These are phyloP conservation scores for Zaprionus nigranus DNA, from an alignment of 1,140 invertebrate genomes.

Conservation along the genomic window DNA sequence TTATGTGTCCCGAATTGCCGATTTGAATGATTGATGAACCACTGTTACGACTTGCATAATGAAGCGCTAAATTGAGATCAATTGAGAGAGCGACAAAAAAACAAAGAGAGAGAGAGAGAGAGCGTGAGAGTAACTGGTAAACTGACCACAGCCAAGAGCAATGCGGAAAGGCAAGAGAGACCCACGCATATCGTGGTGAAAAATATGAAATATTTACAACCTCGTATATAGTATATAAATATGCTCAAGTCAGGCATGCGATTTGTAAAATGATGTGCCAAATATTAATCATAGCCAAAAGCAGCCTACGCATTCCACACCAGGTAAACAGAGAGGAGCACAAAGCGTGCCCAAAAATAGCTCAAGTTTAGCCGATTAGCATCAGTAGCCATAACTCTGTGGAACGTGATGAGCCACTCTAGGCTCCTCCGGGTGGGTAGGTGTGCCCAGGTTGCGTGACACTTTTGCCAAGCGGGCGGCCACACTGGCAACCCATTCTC, in stretches of 20 bases:
- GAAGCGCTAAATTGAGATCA: conserved; percentile 59
- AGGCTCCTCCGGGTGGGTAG: conserved; percentile 4
- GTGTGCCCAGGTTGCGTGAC: conserved; percentile 67
- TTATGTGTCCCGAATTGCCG: conserved; percentile 43
- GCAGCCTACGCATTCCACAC: conserved; percentile 58
- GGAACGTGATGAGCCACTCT: conserved; percentile 56
- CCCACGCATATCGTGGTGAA: conserved; percentile 44
- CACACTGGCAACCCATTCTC: conserved; percentile 45
- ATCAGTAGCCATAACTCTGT: conserved; percentile 31
- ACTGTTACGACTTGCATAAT: conserved; percentile 56
- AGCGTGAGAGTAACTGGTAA: not conserved
- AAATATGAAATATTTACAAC: conserved; percentile 37
- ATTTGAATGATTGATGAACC: conserved; percentile 65
- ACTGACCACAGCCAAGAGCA: conserved; percentile 50
- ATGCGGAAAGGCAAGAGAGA: not conserved
- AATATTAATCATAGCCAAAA: conserved; percentile 57
- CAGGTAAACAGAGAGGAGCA: conserved; percentile 39
- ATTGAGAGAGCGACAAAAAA: conserved; percentile 25
- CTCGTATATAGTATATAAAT: conserved; percentile 4
- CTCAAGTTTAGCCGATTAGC: conserved; percentile 59
- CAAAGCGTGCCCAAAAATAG: conserved; percentile 78
- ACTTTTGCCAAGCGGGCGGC: conserved; percentile 61
- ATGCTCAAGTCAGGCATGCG: conserved; percentile 27
- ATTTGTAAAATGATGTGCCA: conserved; percentile 48
- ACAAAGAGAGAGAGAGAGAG: not conserved